phyloP scores from a whole-genome alignment of 2,113 vertebrate species.

The Sitta europaea region DNA sequence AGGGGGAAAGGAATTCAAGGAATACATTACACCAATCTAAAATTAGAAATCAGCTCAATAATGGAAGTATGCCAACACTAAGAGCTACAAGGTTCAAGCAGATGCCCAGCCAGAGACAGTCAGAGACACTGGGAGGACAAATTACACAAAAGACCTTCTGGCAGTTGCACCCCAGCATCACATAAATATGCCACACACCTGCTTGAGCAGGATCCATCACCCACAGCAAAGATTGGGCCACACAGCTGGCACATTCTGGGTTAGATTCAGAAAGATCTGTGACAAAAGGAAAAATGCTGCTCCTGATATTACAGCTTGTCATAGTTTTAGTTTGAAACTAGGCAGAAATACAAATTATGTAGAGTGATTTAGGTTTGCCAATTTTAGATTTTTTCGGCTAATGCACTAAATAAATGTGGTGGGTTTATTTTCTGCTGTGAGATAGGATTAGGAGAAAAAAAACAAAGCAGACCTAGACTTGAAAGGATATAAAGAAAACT shows the following conservation, averaged over 20 bases:
- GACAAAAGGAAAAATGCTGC: neutral
- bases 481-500: too few relatives aligned
- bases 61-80: conserved; percentile 5
- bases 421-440: too few relatives aligned
- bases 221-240: neutral
- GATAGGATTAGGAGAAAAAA: too few relatives aligned
- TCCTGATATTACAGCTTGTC: neutral
- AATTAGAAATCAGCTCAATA: neutral
- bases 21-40: conserved; percentile 35
- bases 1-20: conserved; percentile 1
- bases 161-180: neutral
- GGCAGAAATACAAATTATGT: too few relatives aligned
- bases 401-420: too few relatives aligned
- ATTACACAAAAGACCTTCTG: conserved; percentile 9
- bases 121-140: conserved; percentile 8
- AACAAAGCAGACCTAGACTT: too few relatives aligned
- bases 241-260: neutral
- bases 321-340: too few relatives aligned
- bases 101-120: conserved; percentile 22
- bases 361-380: too few relatives aligned
- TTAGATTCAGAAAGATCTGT: neutral
- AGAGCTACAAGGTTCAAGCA: conserved; percentile 24
- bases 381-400: too few relatives aligned
- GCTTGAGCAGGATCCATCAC: neutral
- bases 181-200: neutral